phyloP scores from a whole-genome alignment of 2,113 vertebrate species.

The Paramormyrops kingsleyae region DNA sequence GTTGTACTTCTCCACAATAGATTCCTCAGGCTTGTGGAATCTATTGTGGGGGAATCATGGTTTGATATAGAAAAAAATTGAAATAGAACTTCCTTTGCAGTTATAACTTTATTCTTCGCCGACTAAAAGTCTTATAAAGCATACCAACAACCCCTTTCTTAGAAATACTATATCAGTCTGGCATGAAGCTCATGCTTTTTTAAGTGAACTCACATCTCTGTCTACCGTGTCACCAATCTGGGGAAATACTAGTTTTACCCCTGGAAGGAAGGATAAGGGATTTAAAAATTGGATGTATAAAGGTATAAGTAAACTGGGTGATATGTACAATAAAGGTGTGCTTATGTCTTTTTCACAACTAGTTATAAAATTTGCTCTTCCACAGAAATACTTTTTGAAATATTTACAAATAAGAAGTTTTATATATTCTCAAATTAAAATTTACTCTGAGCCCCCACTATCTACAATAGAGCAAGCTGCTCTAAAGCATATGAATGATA shows the following conservation, averaged over 20 bases:
- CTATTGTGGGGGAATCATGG: too few relatives aligned
- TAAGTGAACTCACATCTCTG: background rate
- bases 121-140: too few relatives aligned
- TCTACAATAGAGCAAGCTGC: background rate
- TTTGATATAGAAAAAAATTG: too few relatives aligned
- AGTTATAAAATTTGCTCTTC: background rate
- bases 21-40: too few relatives aligned
- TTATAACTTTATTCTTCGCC: too few relatives aligned
- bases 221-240: background rate
- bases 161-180: background rate
- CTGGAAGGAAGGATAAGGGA: background rate
- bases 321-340: background rate
- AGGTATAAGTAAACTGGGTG: background rate
- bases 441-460: background rate
- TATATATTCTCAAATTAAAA: background rate
- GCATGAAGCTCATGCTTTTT: background rate
- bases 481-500: background rate
- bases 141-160: background rate
- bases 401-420: background rate
- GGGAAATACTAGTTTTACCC: background rate
- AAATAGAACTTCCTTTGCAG: too few relatives aligned
- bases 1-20: too few relatives aligned
- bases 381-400: background rate
- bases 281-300: background rate
- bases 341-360: background rate